phyloP scores from a whole-genome alignment of 2,888 invertebrate species.

The Calameuta pallipes region DNA sequence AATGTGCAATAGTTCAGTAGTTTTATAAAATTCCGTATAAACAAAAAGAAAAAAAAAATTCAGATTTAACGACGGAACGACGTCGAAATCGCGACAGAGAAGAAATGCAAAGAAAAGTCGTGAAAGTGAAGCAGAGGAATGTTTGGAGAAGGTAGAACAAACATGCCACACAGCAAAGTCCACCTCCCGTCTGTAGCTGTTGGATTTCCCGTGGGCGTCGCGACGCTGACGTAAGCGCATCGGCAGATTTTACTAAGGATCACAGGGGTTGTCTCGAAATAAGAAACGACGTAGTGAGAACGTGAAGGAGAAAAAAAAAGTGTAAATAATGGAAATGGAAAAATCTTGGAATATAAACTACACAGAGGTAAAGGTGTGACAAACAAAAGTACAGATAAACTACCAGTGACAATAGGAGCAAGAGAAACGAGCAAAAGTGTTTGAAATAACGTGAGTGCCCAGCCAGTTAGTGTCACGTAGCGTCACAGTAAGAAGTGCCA shows the following conservation, averaged over 20 bases:
- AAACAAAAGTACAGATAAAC: neutral
- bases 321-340: neutral
- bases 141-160: conserved; percentile 10
- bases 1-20: neutral
- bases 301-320: conserved; percentile 16
- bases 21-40: neutral
- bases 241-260: neutral
- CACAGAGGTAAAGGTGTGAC: neutral
- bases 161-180: conserved; percentile 28
- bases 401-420: neutral
- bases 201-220: conserved; percentile 33
- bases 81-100: neutral
- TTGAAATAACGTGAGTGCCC: neutral
- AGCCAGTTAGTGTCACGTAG: neutral
- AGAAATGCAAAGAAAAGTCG: neutral
- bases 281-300: conserved; percentile 9
- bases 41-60: neutral
- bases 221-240: neutral
- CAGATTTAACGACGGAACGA: neutral
- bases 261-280: neutral
- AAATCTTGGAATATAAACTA: neutral
- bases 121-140: neutral
- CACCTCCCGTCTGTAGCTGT: conserved; percentile 4
- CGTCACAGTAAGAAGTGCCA: neutral
- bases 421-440: neutral